Evolutionary conservation across 2,113 vertebrate species (phyloP).

Genomic region (Cichladusa arquata): DNA sequence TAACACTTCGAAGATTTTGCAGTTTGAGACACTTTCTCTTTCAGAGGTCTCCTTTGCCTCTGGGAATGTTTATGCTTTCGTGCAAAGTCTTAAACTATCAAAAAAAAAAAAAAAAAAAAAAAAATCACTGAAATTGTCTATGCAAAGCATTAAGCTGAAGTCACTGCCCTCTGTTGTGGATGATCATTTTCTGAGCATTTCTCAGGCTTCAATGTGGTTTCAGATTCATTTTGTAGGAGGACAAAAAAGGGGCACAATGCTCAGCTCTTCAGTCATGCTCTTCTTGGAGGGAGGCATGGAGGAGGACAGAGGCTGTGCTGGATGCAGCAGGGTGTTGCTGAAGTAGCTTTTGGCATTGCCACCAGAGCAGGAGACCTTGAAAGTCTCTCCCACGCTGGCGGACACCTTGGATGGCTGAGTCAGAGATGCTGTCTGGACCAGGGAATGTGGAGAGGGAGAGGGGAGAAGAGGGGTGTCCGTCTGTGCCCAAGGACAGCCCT

Average conservation of each 20-base stretch:
- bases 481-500: neutral
- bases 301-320: neutral
- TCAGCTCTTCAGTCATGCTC: neutral
- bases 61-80: neutral
- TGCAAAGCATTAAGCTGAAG: neutral
- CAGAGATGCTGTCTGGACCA: neutral
- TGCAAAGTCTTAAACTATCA: neutral
- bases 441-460: neutral
- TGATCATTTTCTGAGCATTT: neutral
- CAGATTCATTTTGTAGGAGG: neutral
- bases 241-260: neutral
- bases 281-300: neutral
- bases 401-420: rapidly evolving
- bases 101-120: neutral
- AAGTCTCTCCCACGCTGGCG: rapidly evolving
- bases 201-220: neutral
- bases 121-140: neutral
- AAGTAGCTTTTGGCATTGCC: neutral
- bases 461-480: neutral
- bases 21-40: neutral
- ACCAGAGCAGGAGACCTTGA: neutral
- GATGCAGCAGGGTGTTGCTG: neutral
- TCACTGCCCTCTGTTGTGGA: neutral
- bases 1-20: neutral
- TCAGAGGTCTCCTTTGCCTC: neutral